These are phyloP conservation scores for Tholera decimalis DNA, from an alignment of 2,888 invertebrate genomes.

Conservation along the genomic window DNA sequence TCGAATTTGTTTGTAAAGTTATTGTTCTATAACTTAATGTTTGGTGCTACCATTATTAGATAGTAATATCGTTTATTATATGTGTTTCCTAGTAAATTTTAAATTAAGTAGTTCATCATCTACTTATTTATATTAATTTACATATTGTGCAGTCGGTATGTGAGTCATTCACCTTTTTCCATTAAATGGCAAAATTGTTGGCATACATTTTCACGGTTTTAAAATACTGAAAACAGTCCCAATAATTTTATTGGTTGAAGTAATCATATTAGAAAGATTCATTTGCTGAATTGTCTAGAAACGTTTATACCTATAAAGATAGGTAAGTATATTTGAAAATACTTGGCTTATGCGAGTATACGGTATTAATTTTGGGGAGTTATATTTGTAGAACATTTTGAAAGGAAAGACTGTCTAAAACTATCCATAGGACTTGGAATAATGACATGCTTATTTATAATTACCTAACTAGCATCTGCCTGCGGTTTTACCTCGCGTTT, in stretches of 20 bases:
- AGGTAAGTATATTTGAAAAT: neutral
- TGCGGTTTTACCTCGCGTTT: too few species aligned
- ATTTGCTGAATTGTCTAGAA: too few species aligned
- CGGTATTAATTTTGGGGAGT: neutral
- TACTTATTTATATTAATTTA: neutral
- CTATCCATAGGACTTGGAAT: neutral
- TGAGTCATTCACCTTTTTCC: neutral
- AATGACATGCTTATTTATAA: too few species aligned
- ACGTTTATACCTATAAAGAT: neutral
- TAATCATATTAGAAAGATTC: too few species aligned
- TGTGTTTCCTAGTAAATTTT: constrained; percentile 24
- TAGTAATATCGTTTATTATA: constrained; percentile 47
- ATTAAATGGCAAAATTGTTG: neutral
- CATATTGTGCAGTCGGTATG: neutral
- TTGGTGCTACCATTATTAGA: constrained; percentile 65
- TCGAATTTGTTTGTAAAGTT: constrained; percentile 70
- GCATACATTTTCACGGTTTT: constrained; percentile 1
- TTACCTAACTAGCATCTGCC: too few species aligned
- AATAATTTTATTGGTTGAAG: neutral
- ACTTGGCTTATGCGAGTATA: neutral
- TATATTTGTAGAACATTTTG: neutral
- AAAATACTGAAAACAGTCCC: constrained; percentile 5
- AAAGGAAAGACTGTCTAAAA: neutral
- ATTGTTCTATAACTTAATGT: constrained; percentile 53
- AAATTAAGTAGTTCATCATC: neutral